A percentile compares a stretch with the other conserved stretches of the same genome.
These are phyloP conservation scores for Sycophila sp. DNA, from an alignment of 1,140 invertebrate genomes.

Conservation along the genomic window DNA sequence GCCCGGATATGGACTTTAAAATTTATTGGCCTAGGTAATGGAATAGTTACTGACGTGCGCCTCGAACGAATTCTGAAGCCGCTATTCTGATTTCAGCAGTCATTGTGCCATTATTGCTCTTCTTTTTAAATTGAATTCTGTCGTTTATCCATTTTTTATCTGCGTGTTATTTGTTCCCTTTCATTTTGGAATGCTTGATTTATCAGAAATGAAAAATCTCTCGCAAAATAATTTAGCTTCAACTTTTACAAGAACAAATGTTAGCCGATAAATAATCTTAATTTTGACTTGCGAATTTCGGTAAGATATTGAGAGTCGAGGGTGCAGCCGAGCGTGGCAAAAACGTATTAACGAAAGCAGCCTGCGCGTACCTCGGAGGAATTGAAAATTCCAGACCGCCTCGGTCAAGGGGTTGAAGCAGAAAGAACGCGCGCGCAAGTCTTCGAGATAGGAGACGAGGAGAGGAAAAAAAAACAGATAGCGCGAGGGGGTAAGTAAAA, in stretches of 20 bases:
- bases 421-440: neutral
- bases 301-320: constrained; percentile 24
- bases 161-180: no score
- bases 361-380: constrained; percentile 52
- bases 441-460: constrained; percentile 27
- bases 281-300: no score
- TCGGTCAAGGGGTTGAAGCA: neutral
- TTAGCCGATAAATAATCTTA: no score
- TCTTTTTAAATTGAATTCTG: no score
- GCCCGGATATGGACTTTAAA: neutral
- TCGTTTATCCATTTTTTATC: no score
- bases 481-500: constrained; percentile 25
- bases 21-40: neutral
- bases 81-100: neutral
- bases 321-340: neutral
- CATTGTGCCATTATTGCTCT: no score
- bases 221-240: no score
- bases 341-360: constrained; percentile 52
- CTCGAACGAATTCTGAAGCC: no score
- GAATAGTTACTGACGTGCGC: neutral
- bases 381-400: constrained; percentile 62
- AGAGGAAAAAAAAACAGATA: no score
- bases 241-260: no score
- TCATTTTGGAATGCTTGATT: no score
- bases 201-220: no score